Evolutionary conservation across 2,797 vertebrate genomes (phyloP), one percentile per base, ranked within the genome.

Genomic region (Leptodactylus fallax): DNA sequence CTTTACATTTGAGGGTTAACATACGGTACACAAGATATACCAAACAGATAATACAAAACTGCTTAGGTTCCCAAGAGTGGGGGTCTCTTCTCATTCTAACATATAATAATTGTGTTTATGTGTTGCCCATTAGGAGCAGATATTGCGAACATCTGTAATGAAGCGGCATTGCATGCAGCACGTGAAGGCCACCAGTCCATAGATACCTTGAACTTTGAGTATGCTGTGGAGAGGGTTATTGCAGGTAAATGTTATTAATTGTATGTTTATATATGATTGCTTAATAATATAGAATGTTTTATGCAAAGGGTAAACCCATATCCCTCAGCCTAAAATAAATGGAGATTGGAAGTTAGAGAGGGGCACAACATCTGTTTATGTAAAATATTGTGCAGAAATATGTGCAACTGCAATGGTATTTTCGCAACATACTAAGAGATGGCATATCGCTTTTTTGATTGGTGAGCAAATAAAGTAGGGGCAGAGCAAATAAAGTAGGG

Each of bases 111-210:
- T 89, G 7, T 69, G 7, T 80, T 14, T 16, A 1, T 45, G 49
- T 77, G 23, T 71, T 69, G 4, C 23, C 3, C 81, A 8, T 6
- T 92, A 99, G 98, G 98, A n/a, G 98, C 98, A 0, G 98, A 99
- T 93, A 99, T 99, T 3, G 98, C 98, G 0, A 99, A 99, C 91
- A 98, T 99, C 91, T 99, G 98, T 78, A 99, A 99, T 0, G 98
- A 99, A 91, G 98, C 97, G 0, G 98, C 98, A 0, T 94, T 99
- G 19, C 98, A 99, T 0, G 98, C 98, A 0, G 98, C 98, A n/a
- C 95, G 98, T 85, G 98, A 99, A 72, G 98, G 98, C 0, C 94
- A 95, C 94, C 97, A 97, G 61, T 97, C 97, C 47, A 97, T 99
- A 0, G 95, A 98, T 53, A 98, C 98, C 0, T 96, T 93, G 90